phyloP scores from a whole-genome alignment of 2,888 invertebrate species.

The Nephrotoma guestfalica region DNA sequence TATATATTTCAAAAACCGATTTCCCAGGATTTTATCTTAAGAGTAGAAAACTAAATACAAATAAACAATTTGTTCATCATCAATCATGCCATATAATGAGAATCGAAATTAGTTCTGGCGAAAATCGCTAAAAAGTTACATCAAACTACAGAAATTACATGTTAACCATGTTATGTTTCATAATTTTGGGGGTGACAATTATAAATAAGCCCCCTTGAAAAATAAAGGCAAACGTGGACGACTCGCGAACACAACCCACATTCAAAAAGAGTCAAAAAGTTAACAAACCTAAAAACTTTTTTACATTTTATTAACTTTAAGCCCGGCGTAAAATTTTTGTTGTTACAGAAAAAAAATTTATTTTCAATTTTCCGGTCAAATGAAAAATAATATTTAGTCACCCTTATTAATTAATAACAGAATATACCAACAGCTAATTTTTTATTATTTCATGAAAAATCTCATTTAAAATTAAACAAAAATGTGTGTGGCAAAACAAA shows the following conservation, averaged over 20 bases:
- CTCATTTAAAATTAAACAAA: background rate
- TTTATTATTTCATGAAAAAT: background rate
- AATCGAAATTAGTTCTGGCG: background rate
- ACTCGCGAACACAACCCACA: background rate
- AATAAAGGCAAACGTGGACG: background rate
- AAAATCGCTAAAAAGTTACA: background rate
- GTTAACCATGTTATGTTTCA: background rate
- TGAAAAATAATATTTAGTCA: background rate
- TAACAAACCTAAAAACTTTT: background rate
- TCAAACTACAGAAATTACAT: background rate
- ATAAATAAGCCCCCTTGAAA: background rate
- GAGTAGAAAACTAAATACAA: background rate
- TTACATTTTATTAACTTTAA: background rate
- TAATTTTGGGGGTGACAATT: background rate
- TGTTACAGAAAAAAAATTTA: background rate
- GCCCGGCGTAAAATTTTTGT: background rate
- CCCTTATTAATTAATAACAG: background rate
- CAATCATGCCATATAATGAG: background rate
- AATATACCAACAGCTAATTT: background rate
- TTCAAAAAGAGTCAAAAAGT: background rate
- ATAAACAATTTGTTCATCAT: background rate
- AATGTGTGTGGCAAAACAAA: background rate
- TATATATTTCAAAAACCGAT: background rate
- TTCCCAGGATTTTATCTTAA: background rate
- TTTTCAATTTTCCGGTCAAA: background rate